Evolutionary conservation across 2,888 invertebrate species (phyloP).

Genomic region (Ligdia adustata): DNA sequence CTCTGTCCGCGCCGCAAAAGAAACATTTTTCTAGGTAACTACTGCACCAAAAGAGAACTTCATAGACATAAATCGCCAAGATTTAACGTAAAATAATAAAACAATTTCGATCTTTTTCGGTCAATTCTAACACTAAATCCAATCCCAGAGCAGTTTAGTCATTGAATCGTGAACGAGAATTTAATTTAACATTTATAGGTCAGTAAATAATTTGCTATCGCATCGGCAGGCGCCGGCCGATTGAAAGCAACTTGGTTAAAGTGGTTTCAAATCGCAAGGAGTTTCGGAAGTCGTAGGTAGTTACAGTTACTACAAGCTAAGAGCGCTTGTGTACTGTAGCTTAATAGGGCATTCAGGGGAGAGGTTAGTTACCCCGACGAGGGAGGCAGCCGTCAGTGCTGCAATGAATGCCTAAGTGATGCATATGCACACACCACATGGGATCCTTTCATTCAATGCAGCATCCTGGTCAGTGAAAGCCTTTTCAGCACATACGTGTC

Average conservation of each 20-base stretch:
- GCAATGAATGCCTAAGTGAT: conserved; percentile 72
- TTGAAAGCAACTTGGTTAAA: conserved; percentile 25
- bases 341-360: conserved; percentile 43
- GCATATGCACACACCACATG: conserved; percentile 60
- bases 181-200: conserved; percentile 33
- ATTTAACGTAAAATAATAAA: neutral
- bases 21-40: conserved; percentile 1
- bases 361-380: conserved; percentile 70
- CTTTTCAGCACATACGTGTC: conserved; percentile 65
- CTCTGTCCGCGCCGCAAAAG: neutral
- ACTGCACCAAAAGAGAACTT: conserved; percentile 1
- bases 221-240: conserved; percentile 23
- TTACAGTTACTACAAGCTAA: conserved; percentile 10
- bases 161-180: conserved; percentile 24
- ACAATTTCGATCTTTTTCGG: conserved; percentile 2
- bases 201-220: conserved; percentile 27
- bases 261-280: conserved; percentile 21
- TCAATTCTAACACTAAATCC: conserved; percentile 7
- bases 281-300: conserved; percentile 9
- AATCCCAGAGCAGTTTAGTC: conserved; percentile 9
- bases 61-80: conserved; percentile 2
- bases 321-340: conserved; percentile 25
- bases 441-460: conserved; percentile 58
- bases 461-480: conserved; percentile 69
- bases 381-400: conserved; percentile 52